Percentiles rank a stretch among this genome's conserved stretches.
Evolutionary conservation across 2,797 vertebrate genomes (phyloP).

Genomic region (Periophthalmus magnuspinnatus): DNA sequence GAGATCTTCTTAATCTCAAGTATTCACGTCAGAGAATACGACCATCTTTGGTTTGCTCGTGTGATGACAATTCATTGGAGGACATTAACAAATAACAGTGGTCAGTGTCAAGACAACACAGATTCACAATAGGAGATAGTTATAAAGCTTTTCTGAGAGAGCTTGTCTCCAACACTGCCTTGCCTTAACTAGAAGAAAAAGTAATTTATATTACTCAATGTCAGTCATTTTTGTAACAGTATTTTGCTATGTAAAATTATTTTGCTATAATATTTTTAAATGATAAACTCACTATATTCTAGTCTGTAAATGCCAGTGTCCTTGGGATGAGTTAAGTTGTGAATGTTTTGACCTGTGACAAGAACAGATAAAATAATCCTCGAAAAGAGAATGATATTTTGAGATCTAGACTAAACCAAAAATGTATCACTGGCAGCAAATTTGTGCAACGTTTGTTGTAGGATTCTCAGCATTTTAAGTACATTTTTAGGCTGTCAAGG

Average conservation of each 20-base stretch:
- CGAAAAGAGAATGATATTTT: constrained; percentile 2
- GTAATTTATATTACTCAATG: constrained; percentile 6
- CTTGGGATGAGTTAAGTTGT: constrained; percentile 6
- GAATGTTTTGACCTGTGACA: background rate
- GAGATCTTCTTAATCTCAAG: constrained; percentile 86
- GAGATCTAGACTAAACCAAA: constrained; percentile 12
- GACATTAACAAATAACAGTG: constrained; percentile 61
- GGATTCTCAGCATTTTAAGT: background rate
- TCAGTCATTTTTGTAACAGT: constrained; percentile 11
- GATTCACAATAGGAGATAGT: constrained; percentile 26
- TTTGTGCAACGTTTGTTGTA: too few species aligned
- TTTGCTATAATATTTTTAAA: background rate
- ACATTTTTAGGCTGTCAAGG: background rate
- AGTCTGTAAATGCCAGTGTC: constrained; percentile 6
- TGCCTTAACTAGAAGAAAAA: constrained; percentile 45
- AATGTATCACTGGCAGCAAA: background rate
- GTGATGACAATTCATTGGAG: constrained; percentile 68
- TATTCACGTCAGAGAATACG: constrained; percentile 83
- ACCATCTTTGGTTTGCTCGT: constrained; percentile 77
- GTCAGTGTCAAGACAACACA: constrained; percentile 17
- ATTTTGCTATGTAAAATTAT: constrained; percentile 6
- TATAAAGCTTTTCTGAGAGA: constrained; percentile 46
- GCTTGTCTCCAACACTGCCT: constrained; percentile 21
- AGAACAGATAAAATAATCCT: background rate
- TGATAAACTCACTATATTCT: constrained; percentile 6